Evolutionary conservation across 2,113 vertebrate genomes (phyloP), one percentile per base, ranked within the genome.

Genomic region (Phaethornis superciliosus): DNA sequence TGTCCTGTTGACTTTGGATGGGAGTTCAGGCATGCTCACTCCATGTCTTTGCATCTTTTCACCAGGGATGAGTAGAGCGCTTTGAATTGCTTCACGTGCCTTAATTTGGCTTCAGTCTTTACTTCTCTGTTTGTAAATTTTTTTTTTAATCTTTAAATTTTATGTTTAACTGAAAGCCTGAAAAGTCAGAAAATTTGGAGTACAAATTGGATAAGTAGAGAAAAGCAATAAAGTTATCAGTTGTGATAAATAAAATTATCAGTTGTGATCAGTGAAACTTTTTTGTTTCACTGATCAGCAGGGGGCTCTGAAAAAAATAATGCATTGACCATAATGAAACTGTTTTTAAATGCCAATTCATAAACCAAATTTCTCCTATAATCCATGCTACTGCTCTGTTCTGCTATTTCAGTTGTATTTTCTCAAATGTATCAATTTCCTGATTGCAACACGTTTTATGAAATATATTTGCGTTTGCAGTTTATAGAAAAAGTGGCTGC

Each of bases 401-500:
- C 75, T 44, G 37, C 60, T 72, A 52, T 28, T 70, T 80, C 75
- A 47, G 42, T 60, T 72, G 55, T 80, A 52, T 80, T 91, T 89
- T 94, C 75, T 92, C 52, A 77, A 85, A 33, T 58, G 6, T 74
- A n/a, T 69, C 59, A 90, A 0, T 87, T 85, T 28, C 81, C 54
- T 63, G 19, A 71, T 88, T 89, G 76, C 79, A 63, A 0, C 1
- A 9, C 56, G 21, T 94, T 89, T 89, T 72, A 62, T 79, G 75
- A 95, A 82, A 90, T n/a, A 23, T 88, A 88, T 79, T 93, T 95
- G 47, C 12, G 49, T 52, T 95, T 96, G 79, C 56, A 80, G 30
- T 85, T 95, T 95, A 88, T 82, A 77, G 88, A 81, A 97, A 81
- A 17, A n/a, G 35, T 94, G 71, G 15, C 64, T 92, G 42, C 52